Evolutionary conservation across 2,888 invertebrate genomes (phyloP).

Genomic region (Yponomeuta evonymella): DNA sequence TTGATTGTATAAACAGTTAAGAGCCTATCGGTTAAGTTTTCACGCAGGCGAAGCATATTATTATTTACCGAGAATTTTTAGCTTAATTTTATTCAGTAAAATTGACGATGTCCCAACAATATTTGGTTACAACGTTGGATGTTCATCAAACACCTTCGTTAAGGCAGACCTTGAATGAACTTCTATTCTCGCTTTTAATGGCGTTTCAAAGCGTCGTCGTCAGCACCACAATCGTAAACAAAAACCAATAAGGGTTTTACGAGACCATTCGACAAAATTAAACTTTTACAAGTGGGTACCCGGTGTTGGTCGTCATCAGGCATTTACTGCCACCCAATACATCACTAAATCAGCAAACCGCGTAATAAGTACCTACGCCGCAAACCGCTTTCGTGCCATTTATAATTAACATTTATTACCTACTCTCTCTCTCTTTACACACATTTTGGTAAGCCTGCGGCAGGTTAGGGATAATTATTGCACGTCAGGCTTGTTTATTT

Average conservation of each 20-base stretch:
- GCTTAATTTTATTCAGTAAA: neutral
- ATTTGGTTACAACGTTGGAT: neutral
- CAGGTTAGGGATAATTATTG: too few species aligned
- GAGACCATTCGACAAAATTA: conserved; percentile 68
- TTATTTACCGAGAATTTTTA: neutral
- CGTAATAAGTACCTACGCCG: neutral
- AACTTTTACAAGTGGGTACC: conserved; percentile 58
- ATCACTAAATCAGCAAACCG: conserved; percentile 6
- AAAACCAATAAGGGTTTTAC: conserved; percentile 65
- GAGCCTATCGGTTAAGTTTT: neutral
- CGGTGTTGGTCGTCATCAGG: conserved; percentile 47
- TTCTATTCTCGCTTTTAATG: conserved; percentile 35
- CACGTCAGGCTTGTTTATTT: too few species aligned
- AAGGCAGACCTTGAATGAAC: neutral
- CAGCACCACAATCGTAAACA: conserved; percentile 55
- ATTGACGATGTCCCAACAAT: neutral
- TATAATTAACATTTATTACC: too few species aligned
- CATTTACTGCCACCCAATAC: conserved; percentile 25
- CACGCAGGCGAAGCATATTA: neutral
- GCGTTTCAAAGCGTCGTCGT: conserved; percentile 44
- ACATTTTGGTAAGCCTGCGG: too few species aligned
- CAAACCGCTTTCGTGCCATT: neutral
- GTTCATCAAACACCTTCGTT: neutral
- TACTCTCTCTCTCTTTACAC: too few species aligned
- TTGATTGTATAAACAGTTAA: neutral